Evolutionary conservation across 2,888 invertebrate genomes (phyloP).

Genomic region (Steinernema scapterisci): DNA sequence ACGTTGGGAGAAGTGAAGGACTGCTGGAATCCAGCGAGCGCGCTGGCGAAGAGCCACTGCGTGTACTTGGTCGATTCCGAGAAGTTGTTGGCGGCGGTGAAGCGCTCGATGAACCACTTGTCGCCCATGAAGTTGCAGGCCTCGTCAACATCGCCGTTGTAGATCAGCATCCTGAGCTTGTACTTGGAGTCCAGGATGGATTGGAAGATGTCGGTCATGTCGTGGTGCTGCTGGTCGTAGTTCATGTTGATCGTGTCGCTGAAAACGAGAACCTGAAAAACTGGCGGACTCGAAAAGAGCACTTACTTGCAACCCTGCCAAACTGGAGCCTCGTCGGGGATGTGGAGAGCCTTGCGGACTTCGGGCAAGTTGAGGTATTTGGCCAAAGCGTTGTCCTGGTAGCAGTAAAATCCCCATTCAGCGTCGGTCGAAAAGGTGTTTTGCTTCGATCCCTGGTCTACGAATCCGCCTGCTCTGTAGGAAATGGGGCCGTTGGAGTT

Average conservation of each 20-base stretch:
- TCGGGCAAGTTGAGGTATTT: slow-evolving; percentile 58
- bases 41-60: slow-evolving; percentile 49
- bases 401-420: slow-evolving; percentile 58
- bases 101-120: slow-evolving; percentile 58
- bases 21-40: slow-evolving; percentile 58
- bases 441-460: slow-evolving; percentile 46
- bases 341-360: slow-evolving; percentile 59
- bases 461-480: slow-evolving; percentile 41
- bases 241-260: slow-evolving; percentile 16
- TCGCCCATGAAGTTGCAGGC: slow-evolving; percentile 61
- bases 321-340: slow-evolving; percentile 41
- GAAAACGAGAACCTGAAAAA: background rate
- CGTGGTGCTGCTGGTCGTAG: slow-evolving; percentile 47
- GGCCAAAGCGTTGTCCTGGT: slow-evolving; percentile 48
- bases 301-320: slow-evolving; percentile 41
- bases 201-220: slow-evolving; percentile 46
- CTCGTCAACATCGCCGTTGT: slow-evolving; percentile 58
- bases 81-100: slow-evolving; percentile 44
- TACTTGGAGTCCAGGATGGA: slow-evolving; percentile 38
- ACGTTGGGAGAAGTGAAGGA: slow-evolving; percentile 44
- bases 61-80: slow-evolving; percentile 43
- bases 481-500: slow-evolving; percentile 33
- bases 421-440: slow-evolving; percentile 55
- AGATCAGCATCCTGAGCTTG: slow-evolving; percentile 55
- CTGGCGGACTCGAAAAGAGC: background rate